Conservation (phyloP, 1,140 invertebrate genomes). For the Lordiphosa stackelbergi region DNA sequence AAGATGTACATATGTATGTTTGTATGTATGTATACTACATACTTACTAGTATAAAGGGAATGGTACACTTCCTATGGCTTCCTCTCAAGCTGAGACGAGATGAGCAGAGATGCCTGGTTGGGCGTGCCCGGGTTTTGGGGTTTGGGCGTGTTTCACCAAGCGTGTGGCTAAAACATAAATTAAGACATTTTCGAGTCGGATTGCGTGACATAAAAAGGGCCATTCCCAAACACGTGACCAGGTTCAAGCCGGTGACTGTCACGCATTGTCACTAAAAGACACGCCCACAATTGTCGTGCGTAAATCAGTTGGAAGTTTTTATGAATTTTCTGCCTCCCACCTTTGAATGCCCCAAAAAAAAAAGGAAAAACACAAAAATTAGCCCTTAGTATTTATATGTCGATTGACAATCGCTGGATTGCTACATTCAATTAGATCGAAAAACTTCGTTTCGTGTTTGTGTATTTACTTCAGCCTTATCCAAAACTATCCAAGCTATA, state of each 20-base stretch:
- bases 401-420: too few relatives aligned
- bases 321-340: not conserved
- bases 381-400: too few relatives aligned
- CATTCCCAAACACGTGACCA: slow-evolving; percentile 50
- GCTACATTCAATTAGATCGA: too few relatives aligned
- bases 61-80: too few relatives aligned
- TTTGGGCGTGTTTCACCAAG: slow-evolving; percentile 1
- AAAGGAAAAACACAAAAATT: too few relatives aligned
- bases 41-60: too few relatives aligned
- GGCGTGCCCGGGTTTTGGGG: not conserved
- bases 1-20: too few relatives aligned
- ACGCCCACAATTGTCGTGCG: slow-evolving; percentile 5
- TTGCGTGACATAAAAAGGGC: slow-evolving; percentile 45
- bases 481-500: too few relatives aligned
- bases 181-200: slow-evolving; percentile 31
- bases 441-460: too few relatives aligned
- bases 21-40: too few relatives aligned
- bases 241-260: slow-evolving; percentile 36
- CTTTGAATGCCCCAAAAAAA: too few relatives aligned
- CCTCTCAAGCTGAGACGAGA: not conserved
- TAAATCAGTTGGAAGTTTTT: slow-evolving; percentile 20
- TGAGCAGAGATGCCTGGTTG: not conserved
- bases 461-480: too few relatives aligned
- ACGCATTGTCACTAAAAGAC: slow-evolving; percentile 48
- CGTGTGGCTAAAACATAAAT: slow-evolving; percentile 62